These are phyloP conservation scores for Chascanopsetta lugubris DNA, from an alignment of 2,113 vertebrate species.

Conservation along the genomic window DNA sequence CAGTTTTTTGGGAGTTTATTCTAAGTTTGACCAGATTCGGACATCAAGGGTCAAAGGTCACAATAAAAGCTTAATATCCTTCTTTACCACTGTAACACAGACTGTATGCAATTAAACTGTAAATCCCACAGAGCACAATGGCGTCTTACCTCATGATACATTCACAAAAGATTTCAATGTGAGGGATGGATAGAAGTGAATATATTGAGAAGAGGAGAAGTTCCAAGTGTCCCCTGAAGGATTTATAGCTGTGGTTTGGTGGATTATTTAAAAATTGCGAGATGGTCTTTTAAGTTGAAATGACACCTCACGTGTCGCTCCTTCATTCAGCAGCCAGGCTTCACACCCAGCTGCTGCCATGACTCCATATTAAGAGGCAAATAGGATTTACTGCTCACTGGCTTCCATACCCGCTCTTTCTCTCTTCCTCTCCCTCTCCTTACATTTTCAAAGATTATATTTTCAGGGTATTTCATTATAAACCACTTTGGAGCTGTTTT, in stretches of 20 bases:
- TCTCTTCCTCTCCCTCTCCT: too few species aligned
- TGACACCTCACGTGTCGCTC: conserved; percentile 25
- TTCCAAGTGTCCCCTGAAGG: conserved; percentile 14
- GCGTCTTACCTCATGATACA: not conserved
- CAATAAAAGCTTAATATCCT: too few species aligned
- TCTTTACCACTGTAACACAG: too few species aligned
- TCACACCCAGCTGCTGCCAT: conserved; percentile 29
- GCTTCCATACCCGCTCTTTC: not conserved
- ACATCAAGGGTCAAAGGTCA: too few species aligned
- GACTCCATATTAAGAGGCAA: conserved; percentile 22
- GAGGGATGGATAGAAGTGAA: conserved; percentile 2
- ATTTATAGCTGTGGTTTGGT: conserved; percentile 39
- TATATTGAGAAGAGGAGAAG: not conserved
- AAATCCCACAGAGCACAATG: not conserved
- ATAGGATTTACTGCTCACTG: conserved; percentile 46
- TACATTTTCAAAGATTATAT: conserved; percentile 18
- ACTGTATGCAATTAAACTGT: too few species aligned
- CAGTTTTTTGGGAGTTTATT: too few species aligned
- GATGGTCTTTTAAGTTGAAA: conserved; percentile 48
- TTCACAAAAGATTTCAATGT: not conserved
- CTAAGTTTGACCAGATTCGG: too few species aligned
- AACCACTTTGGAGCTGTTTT: not conserved
- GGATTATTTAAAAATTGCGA: conserved; percentile 41
- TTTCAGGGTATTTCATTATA: not conserved
- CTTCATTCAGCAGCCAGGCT: not conserved